A percentile compares a stretch with the other conserved stretches of the same genome.
phyloP scores from a whole-genome alignment of 2,113 vertebrate species.

The Sardina pilchardus region DNA sequence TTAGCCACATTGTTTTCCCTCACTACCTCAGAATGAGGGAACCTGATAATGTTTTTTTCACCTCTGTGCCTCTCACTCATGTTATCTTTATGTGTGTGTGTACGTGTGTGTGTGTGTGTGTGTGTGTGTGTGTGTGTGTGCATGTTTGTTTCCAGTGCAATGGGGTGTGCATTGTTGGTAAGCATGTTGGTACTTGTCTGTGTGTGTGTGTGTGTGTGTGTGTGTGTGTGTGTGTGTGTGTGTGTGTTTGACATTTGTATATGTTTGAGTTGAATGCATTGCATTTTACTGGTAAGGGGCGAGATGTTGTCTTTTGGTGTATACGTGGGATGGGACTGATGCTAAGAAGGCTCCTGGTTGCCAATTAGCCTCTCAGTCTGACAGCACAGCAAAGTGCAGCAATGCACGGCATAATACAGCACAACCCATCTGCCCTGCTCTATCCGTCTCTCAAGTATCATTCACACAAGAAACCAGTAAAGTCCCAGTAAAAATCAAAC shows the following conservation, averaged over 20 bases:
- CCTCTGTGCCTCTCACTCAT: not conserved
- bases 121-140: not conserved
- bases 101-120: not conserved
- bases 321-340: not conserved
- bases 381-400: not conserved
- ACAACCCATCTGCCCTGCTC: not conserved
- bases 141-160: constrained; percentile 19
- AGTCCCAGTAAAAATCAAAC: no score
- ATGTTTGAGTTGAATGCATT: not conserved
- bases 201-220: not conserved
- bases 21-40: not conserved
- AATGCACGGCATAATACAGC: no score
- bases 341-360: not conserved
- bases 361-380: not conserved
- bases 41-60: not conserved
- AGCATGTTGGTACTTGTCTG: not conserved
- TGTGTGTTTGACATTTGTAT: not conserved
- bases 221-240: constrained; percentile 16
- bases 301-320: not conserved
- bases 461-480: no score
- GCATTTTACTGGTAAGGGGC: not conserved
- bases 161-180: not conserved
- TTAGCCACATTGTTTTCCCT: constrained; percentile 56
- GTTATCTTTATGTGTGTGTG: constrained; percentile 43
- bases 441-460: no score